A percentile compares a stretch with the other conserved stretches of the same genome.
Conservation (phyloP, 2,113 vertebrate species). For the Amazona vittata region DNA sequence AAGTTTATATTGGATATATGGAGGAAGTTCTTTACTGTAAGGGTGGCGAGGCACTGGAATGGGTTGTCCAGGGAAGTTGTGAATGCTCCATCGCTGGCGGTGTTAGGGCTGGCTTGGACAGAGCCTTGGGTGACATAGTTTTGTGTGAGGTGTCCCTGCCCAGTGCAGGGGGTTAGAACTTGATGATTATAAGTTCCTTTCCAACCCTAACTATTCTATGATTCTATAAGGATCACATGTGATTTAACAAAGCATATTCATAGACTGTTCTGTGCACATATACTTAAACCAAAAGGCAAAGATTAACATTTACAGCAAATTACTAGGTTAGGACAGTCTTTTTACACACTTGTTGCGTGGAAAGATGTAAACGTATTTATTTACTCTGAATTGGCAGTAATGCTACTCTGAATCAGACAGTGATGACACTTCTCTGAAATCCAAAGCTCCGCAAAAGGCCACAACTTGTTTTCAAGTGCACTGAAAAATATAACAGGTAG, state of each 20-base stretch:
- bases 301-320: neutral
- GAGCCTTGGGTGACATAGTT: no score
- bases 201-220: no score
- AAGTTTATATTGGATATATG: no score
- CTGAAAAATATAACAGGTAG: neutral
- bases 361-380: neutral
- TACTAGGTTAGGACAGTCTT: neutral
- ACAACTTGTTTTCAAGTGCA: neutral
- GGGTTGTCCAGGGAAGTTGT: no score
- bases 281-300: neutral
- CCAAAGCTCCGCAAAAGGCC: neutral
- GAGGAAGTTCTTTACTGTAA: no score
- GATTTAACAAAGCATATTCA: neutral
- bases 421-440: accelerated
- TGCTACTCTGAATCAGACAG: neutral
- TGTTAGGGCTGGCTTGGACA: no score
- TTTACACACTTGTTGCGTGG: neutral
- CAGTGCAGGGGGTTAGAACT: no score
- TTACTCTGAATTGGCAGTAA: neutral
- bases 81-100: no score
- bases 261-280: neutral
- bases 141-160: no score
- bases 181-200: no score
- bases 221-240: neutral
- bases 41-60: no score